phyloP scores from a whole-genome alignment of 92 coral and sea anemone species.

The Palythoa heliodiscus region DNA sequence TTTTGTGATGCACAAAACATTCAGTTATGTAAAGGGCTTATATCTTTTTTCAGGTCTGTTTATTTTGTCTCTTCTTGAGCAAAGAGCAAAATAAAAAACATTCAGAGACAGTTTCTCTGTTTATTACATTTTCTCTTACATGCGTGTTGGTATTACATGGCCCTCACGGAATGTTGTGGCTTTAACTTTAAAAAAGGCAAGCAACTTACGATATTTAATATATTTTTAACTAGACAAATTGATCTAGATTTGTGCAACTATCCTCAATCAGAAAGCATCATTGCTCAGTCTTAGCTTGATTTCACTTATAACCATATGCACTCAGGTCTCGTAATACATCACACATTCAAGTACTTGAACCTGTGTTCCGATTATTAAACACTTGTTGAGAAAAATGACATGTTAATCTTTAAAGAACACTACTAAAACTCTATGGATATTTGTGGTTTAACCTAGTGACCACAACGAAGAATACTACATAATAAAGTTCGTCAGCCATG shows the following conservation, averaged over 20 bases:
- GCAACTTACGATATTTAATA: not conserved
- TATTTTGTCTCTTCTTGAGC: not conserved
- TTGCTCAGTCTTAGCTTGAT: not conserved
- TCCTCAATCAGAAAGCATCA: not conserved
- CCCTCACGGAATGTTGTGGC: constrained; percentile 11
- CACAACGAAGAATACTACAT: not conserved
- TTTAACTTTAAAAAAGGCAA: not conserved
- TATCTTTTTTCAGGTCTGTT: not conserved
- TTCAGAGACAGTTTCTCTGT: not conserved
- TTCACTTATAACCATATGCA: not conserved
- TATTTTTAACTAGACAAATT: not conserved
- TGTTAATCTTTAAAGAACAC: constrained; percentile 9
- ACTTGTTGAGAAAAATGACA: constrained; percentile 8
- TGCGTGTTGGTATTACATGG: not conserved
- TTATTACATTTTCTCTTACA: not conserved
- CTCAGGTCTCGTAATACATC: not conserved
- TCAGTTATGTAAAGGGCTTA: not conserved
- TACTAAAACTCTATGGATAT: not conserved
- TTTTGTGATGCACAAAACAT: not conserved
- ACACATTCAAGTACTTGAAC: not conserved
- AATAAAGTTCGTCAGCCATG: not conserved
- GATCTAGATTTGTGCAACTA: not conserved
- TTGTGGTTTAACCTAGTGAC: constrained; percentile 31
- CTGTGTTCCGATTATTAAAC: not conserved
- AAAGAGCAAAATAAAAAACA: not conserved